Percentiles rank a stretch among this genome's conserved stretches.
Evolutionary conservation across 2,888 invertebrate genomes (phyloP).

Genomic region (Euplexia lucipara): DNA sequence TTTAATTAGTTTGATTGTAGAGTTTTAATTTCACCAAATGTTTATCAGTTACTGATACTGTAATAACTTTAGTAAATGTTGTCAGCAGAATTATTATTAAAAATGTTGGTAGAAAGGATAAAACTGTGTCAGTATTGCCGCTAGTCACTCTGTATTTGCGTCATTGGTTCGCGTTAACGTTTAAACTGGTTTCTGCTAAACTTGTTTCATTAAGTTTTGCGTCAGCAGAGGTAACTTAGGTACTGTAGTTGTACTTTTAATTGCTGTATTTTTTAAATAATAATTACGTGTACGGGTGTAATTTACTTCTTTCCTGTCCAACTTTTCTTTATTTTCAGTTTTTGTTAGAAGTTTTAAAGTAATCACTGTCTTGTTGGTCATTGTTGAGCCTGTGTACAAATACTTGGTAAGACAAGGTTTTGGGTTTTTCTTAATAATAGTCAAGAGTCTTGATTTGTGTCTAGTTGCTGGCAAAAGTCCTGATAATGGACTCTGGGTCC

Average conservation of each 20-base stretch:
- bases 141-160: conserved; percentile 21
- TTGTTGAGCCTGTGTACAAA: too few species aligned
- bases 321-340: conserved; percentile 15
- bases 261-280: neutral
- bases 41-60: too few species aligned
- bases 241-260: conserved; percentile 2
- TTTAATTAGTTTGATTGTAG: too few species aligned
- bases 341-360: conserved; percentile 12
- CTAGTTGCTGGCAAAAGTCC: too few species aligned
- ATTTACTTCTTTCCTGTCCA: neutral
- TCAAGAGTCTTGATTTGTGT: too few species aligned
- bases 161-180: conserved; percentile 19
- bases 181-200: conserved; percentile 28
- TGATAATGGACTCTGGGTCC: too few species aligned
- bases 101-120: conserved; percentile 1
- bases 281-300: too few species aligned
- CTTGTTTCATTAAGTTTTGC: conserved; percentile 26
- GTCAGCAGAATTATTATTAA: conserved; percentile 5
- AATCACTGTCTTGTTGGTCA: neutral
- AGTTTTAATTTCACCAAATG: too few species aligned
- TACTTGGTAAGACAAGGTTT: too few species aligned
- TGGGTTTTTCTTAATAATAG: too few species aligned
- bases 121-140: neutral
- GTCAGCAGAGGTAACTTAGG: conserved; percentile 28
- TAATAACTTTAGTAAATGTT: too few species aligned